A percentile compares a stretch with the other conserved stretches of the same genome.
Conservation (phyloP, 2,113 vertebrate species). For the Cervus canadensis region DNA sequence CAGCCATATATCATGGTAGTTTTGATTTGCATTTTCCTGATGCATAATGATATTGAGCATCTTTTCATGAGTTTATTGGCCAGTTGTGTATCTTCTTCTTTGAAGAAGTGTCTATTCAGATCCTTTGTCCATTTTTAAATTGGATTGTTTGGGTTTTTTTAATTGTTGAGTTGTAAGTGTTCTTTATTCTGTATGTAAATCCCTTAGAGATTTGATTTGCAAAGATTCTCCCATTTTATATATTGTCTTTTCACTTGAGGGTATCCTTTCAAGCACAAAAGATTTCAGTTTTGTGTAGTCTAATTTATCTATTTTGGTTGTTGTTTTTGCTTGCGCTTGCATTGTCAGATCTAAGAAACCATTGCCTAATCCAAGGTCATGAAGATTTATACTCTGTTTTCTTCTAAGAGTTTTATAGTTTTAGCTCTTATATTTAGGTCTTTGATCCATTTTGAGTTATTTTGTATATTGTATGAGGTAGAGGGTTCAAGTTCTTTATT, state of each 20-base stretch:
- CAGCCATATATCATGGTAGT: not conserved
- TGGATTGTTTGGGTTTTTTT: not conserved
- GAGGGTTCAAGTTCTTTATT: not conserved
- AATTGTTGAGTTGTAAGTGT: not conserved
- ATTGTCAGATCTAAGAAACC: constrained; percentile 3
- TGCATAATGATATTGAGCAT: constrained; percentile 10
- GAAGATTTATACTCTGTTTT: constrained; percentile 9
- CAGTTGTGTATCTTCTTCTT: constrained; percentile 1
- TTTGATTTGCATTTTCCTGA: constrained; percentile 43
- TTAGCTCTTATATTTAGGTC: not conserved
- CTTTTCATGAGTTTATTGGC: constrained; percentile 13
- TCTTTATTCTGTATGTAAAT: not conserved
- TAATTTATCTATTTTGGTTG: not conserved
- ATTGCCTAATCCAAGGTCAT: not conserved
- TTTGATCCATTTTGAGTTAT: constrained; percentile 31
- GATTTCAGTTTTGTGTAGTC: not conserved
- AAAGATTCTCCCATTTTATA: constrained; percentile 4
- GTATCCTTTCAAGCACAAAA: not conserved
- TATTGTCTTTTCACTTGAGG: not conserved
- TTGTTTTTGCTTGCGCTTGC: constrained; percentile 15
- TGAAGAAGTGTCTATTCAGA: constrained; percentile 30
- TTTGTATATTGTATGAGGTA: constrained; percentile 14
- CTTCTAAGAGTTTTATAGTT: constrained; percentile 30
- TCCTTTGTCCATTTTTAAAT: constrained; percentile 35
- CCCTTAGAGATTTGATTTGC: not conserved